Conservation (phyloP, 1,140 invertebrate genomes). For the Heliconius congener region DNA sequence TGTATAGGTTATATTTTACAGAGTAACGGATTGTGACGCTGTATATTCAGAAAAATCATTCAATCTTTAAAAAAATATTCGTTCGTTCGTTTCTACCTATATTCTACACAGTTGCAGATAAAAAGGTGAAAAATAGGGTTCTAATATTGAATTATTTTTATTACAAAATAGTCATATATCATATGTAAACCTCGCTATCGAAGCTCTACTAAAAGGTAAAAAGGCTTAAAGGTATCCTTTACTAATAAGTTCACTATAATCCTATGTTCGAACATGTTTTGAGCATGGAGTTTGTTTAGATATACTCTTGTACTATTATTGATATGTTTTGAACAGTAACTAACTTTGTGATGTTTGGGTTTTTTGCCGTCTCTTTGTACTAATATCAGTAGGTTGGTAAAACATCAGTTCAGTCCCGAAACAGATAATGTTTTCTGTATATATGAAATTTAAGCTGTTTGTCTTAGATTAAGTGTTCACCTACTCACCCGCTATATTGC, state of each 20-base stretch:
- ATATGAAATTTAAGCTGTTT: too few species aligned
- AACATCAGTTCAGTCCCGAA: too few species aligned
- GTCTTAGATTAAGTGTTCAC: too few species aligned
- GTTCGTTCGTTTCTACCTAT: not conserved
- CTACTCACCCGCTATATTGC: too few species aligned
- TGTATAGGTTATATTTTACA: conserved; percentile 19
- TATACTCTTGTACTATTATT: not conserved
- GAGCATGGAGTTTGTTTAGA: not conserved
- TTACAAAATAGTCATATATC: not conserved
- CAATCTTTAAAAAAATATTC: conserved; percentile 22
- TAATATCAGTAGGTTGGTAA: too few species aligned
- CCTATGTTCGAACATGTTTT: not conserved
- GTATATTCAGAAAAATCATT: conserved; percentile 28
- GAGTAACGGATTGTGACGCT: conserved; percentile 16
- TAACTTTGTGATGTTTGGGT: too few species aligned
- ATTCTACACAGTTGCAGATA: not conserved
- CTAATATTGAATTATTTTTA: not conserved
- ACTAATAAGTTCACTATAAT: conserved; percentile 26
- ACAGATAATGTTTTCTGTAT: too few species aligned
- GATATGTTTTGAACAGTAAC: too few species aligned
- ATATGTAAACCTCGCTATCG: not conserved
- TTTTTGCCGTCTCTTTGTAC: too few species aligned
- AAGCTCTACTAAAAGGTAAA: not conserved
- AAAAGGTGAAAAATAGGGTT: not conserved
- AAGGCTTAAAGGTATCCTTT: conserved; percentile 8